phyloP scores from a whole-genome alignment of 1,140 invertebrate genomes.

The Zeugodacus cucurbitae region DNA sequence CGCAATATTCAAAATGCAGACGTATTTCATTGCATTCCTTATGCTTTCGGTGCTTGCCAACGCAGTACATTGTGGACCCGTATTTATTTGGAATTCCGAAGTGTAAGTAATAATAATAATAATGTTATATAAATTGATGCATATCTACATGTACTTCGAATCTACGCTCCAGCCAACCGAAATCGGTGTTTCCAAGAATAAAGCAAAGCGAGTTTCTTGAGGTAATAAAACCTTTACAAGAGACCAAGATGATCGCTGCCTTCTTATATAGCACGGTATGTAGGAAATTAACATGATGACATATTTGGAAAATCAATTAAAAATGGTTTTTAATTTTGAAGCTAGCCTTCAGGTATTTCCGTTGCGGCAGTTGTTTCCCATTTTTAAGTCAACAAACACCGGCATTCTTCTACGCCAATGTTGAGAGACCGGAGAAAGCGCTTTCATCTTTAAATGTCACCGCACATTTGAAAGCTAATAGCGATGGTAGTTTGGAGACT shows the following conservation, averaged over 20 bases:
- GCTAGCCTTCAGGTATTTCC: constrained; percentile 49
- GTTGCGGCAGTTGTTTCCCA: constrained; percentile 49
- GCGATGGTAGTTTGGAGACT: background rate
- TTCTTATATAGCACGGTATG: background rate
- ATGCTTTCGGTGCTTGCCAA: background rate
- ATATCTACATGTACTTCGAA: no score
- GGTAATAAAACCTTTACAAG: background rate
- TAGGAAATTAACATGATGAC: background rate
- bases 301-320: background rate
- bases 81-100: background rate
- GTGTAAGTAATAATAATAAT: no score
- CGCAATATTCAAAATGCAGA: background rate
- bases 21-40: background rate
- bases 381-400: constrained; percentile 40
- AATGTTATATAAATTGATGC: background rate
- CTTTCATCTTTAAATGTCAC: background rate
- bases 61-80: background rate
- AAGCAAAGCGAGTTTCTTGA: background rate
- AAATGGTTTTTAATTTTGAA: background rate
- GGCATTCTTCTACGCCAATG: constrained; percentile 49
- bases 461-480: background rate
- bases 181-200: background rate
- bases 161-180: background rate
- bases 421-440: constrained; percentile 43
- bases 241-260: background rate